Percentiles rank a stretch among this genome's conserved stretches.
phyloP scores from a whole-genome alignment of 2,888 invertebrate genomes.

The Drosophila testacea region DNA sequence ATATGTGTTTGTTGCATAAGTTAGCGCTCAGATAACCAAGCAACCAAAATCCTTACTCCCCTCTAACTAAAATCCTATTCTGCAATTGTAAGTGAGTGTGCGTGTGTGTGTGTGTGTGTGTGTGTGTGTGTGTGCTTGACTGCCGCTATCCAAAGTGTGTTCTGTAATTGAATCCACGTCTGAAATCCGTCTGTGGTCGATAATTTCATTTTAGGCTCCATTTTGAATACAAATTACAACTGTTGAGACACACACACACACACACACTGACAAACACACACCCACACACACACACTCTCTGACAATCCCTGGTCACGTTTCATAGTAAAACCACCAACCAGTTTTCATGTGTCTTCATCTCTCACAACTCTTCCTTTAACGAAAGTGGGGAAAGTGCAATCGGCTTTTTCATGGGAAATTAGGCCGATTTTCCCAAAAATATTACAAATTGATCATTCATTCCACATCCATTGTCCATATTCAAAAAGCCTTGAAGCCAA shows the following conservation, averaged over 20 bases:
- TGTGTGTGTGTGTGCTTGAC: constrained; percentile 20
- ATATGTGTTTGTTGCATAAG: constrained; percentile 63
- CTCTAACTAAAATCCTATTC: background rate
- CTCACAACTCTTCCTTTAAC: background rate
- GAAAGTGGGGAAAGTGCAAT: background rate
- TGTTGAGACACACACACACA: constrained; percentile 8
- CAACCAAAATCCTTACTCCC: constrained; percentile 19
- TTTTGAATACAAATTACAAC: constrained; percentile 76
- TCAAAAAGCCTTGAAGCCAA: background rate
- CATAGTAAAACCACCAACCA: background rate
- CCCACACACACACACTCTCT: background rate
- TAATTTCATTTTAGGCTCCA: constrained; percentile 73
- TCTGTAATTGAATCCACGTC: constrained; percentile 81
- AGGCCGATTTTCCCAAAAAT: constrained; percentile 5
- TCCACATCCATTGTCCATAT: background rate
- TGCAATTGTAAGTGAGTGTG: background rate
- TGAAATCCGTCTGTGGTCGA: constrained; percentile 76
- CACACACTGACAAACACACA: constrained; percentile 1
- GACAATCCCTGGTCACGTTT: constrained; percentile 9
- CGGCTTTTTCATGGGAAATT: background rate
- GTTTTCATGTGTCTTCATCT: background rate
- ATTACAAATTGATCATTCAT: constrained; percentile 6
- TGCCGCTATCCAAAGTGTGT: constrained; percentile 55
- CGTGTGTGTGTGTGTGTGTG: background rate
- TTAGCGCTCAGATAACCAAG: constrained; percentile 54